Base-by-base conservation (phyloP, 2,113 vertebrate species). In the Artemisiospiza belli region DNA sequence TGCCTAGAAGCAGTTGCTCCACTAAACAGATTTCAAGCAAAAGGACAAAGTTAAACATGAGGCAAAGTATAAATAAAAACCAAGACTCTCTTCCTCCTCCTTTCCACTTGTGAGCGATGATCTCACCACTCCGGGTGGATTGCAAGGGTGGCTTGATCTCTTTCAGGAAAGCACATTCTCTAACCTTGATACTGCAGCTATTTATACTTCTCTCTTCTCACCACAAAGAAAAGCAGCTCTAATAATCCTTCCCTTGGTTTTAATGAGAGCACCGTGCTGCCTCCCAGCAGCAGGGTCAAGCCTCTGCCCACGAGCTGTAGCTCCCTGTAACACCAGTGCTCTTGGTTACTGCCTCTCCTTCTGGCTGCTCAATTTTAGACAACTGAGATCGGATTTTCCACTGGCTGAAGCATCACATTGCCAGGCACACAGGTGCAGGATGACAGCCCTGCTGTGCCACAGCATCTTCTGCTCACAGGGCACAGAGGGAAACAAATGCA, bases 1-100 rank as follows among this genome's bases (percentile, higher is more conserved):
- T 80, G 61, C 54, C 79, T 92, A 69, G 76, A 80, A 94, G 93
- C 61, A 67, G 55, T 82, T 68, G 67, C 82, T 87, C 72, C 3
- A 5, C 59, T 83, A 82, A 96, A 85, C 93, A 85, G 83, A 95
- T 91, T 95, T 96, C 58, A 93, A 96, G 85, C 80, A 78, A 92
- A 96, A 96, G 92, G 93, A 96, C 92, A 94, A 96, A 95, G 92
- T 95, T 96, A 96, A 94, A 94, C 88, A 96, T 75, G 52, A 96
- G 90, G 94, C 88, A 61, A 96, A 92, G 94, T 95, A 96, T 96
- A 97, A 97, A 96, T 97, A 96, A 96, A 96, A 96, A 92, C 24
- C 69, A 87, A 97, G 92, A 82, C 46, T 91, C 75, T 92, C 88
- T 94, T 96, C 96, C 94, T 96, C 90, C 96, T 94, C 87, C 92